Conservation (phyloP, 2,797 vertebrate species). For the Rhinophrynus dorsalis region DNA sequence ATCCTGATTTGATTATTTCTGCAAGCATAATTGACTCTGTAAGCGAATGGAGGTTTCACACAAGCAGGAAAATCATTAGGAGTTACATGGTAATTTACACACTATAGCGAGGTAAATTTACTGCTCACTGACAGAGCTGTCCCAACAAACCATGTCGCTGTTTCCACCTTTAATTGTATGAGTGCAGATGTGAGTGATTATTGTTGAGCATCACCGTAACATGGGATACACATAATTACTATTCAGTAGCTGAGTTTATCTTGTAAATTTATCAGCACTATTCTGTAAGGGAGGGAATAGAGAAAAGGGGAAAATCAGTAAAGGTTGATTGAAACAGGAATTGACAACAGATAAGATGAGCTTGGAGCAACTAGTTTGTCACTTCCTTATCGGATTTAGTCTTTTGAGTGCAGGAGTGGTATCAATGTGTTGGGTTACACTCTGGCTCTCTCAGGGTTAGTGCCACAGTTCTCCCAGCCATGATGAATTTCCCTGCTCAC, state of each 20-base stretch:
- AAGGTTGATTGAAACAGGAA: not conserved
- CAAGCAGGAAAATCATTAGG: not conserved
- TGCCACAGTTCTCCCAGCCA: no score
- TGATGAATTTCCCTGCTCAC: no score
- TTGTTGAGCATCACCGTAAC: no score
- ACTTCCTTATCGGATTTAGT: not conserved
- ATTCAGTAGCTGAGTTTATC: no score
- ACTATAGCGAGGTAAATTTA: not conserved
- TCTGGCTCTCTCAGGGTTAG: no score
- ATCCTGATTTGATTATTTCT: constrained; percentile 24
- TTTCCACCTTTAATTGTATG: constrained; percentile 1
- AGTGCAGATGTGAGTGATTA: not conserved
- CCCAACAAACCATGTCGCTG: not conserved
- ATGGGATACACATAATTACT: no score
- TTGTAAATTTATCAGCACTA: not conserved
- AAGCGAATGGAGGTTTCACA: constrained; percentile 3
- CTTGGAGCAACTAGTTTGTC: not conserved
- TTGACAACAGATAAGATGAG: not conserved
- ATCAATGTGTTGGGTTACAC: no score
- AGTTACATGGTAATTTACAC: constrained; percentile 10
- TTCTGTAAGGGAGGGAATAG: not conserved
- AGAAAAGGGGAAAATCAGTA: not conserved
- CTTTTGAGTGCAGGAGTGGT: not conserved
- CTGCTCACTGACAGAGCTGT: not conserved
- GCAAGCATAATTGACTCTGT: constrained; percentile 13